phyloP scores from a whole-genome alignment of 2,797 vertebrate species.

The Mormyrops attenuatus region DNA sequence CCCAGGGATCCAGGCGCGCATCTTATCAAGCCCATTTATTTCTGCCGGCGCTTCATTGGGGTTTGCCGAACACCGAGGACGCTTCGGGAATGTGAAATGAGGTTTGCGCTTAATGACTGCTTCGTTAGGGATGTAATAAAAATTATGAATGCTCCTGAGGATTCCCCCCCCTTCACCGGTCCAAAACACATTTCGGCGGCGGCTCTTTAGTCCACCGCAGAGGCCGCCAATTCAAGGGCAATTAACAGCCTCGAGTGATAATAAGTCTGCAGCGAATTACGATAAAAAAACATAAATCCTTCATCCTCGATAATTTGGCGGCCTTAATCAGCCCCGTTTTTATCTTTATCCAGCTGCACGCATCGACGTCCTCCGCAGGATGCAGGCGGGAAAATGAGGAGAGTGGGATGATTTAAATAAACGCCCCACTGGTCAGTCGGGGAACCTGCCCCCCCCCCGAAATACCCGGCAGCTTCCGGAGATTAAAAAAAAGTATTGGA shows the following conservation, averaged over 20 bases:
- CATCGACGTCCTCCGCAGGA: not conserved
- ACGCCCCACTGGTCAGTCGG: not conserved
- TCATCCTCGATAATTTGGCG: slow-evolving; percentile 23
- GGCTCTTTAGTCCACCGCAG: not conserved
- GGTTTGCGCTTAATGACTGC: slow-evolving; percentile 8
- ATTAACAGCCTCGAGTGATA: slow-evolving; percentile 16
- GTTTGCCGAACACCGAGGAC: not conserved
- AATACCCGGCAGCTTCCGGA: not conserved
- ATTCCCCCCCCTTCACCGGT: not conserved
- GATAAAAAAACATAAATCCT: slow-evolving; percentile 20
- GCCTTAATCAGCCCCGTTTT: not conserved
- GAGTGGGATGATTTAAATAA: not conserved
- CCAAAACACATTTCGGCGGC: slow-evolving; percentile 12
- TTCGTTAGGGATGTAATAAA: slow-evolving; percentile 17
- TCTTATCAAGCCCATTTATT: slow-evolving; percentile 1
- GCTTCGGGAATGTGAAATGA: not conserved
- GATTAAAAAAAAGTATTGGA: not conserved
- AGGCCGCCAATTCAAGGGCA: slow-evolving; percentile 13
- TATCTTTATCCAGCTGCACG: not conserved
- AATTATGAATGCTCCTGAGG: not conserved
- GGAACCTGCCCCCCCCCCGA: not conserved
- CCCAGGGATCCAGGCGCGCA: not conserved
- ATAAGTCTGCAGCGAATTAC: slow-evolving; percentile 19
- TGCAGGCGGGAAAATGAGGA: not conserved
- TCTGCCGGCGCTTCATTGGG: not conserved